phyloP scores from a whole-genome alignment of 64 coral and sea anemone genomes.

The Cladopsammia gracilis region DNA sequence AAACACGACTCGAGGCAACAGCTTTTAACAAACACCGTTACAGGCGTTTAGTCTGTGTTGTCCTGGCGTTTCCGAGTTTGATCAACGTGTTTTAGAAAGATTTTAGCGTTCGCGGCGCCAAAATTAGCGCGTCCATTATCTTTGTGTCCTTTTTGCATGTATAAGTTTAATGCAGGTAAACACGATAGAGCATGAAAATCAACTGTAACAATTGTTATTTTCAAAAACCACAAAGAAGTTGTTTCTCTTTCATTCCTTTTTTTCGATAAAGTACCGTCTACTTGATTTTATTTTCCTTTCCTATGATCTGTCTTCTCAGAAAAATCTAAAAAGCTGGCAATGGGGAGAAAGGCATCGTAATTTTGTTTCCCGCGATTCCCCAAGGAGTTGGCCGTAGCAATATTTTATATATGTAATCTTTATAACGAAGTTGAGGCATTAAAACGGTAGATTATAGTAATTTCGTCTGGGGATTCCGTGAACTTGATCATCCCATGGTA shows the following conservation, averaged over 20 bases:
- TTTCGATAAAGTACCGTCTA: neutral
- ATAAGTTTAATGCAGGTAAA: constrained; percentile 1
- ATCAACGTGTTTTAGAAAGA: neutral
- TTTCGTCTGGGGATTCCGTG: neutral
- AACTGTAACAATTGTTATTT: neutral
- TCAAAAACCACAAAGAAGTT: neutral
- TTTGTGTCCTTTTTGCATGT: neutral
- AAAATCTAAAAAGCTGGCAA: neutral
- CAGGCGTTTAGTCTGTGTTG: constrained; percentile 5
- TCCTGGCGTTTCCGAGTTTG: neutral
- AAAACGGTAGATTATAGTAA: neutral
- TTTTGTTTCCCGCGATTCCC: constrained; percentile 31
- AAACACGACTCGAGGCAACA: constrained; percentile 19
- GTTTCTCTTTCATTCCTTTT: neutral
- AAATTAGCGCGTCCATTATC: constrained; percentile 21
- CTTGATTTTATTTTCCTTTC: neutral
- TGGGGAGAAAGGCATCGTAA: neutral
- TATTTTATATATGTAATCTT: neutral
- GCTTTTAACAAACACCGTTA: constrained; percentile 35
- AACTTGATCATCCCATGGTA: neutral
- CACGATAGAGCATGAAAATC: neutral
- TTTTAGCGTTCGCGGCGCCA: neutral
- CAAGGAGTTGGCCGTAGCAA: neutral
- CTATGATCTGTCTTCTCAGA: neutral
- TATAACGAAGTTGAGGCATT: neutral